Evolutionary conservation across 2,113 vertebrate genomes (phyloP).

Genomic region (Rhabdornis inornatus): DNA sequence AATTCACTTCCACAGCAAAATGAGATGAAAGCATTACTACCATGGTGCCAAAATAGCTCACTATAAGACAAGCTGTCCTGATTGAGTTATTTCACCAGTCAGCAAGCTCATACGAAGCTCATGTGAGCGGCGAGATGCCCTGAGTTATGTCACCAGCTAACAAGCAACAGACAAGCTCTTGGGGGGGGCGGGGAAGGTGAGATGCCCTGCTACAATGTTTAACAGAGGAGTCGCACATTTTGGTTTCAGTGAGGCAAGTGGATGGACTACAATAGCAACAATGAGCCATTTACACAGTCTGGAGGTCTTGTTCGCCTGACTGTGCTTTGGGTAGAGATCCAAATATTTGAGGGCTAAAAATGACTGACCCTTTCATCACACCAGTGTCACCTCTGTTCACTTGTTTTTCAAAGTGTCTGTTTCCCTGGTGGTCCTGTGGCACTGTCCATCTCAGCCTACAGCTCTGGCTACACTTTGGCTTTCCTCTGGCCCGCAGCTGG

Average conservation of each 20-base stretch:
- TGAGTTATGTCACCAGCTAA: background rate
- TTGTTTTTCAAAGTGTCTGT: background rate
- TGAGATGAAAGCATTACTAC: background rate
- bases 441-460: background rate
- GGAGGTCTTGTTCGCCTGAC: background rate
- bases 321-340: background rate
- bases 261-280: background rate
- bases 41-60: background rate
- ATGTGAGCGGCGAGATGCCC: background rate
- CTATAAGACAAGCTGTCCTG: background rate
- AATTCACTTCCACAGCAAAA: background rate
- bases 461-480: background rate
- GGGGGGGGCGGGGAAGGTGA: rapidly evolving
- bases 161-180: background rate
- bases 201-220: background rate
- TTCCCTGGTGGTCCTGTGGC: background rate
- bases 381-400: background rate
- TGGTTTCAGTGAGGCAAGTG: background rate
- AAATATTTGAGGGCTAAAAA: background rate
- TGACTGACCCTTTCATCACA: background rate
- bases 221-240: background rate
- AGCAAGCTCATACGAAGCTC: background rate
- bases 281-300: background rate
- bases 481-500: background rate
- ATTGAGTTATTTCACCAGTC: background rate